A percentile compares a stretch with the other conserved stretches of the same genome.
phyloP scores from a whole-genome alignment of 2,888 invertebrate genomes.

The Xestia ashworthii region DNA sequence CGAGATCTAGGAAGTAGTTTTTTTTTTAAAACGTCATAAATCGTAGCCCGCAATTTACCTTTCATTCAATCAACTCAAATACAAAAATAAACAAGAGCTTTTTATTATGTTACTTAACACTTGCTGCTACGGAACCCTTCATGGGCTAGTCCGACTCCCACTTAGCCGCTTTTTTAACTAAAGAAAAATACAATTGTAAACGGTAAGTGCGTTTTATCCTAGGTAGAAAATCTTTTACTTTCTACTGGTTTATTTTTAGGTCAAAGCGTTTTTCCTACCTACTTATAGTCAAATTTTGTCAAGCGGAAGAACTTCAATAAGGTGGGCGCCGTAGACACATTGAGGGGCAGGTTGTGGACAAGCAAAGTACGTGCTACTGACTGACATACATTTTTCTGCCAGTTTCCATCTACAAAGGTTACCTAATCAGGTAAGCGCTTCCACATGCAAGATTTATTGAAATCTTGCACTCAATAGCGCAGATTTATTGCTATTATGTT shows the following conservation, averaged over 20 bases:
- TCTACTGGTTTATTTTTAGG: background rate
- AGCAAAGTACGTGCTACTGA: background rate
- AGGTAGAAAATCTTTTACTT: background rate
- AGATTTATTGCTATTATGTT: constrained; percentile 49
- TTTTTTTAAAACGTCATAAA: no score
- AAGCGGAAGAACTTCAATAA: constrained; percentile 5
- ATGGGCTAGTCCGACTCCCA: no score
- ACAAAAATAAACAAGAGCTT: no score
- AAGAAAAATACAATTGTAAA: background rate
- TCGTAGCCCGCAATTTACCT: no score
- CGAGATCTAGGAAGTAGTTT: no score
- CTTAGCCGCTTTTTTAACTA: background rate
- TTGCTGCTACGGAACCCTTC: no score
- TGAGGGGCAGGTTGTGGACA: background rate
- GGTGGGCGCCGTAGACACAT: background rate
- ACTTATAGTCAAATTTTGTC: background rate
- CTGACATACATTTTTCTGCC: background rate
- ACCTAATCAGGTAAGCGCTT: constrained; percentile 23
- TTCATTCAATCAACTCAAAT: no score
- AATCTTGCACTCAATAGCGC: constrained; percentile 33
- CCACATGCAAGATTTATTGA: constrained; percentile 40
- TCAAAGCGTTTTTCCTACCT: background rate
- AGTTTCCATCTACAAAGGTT: constrained; percentile 22
- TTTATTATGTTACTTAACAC: no score
- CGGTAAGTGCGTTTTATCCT: background rate